phyloP scores from a whole-genome alignment of 2,888 invertebrate species.

The Mactromeris polynyma region DNA sequence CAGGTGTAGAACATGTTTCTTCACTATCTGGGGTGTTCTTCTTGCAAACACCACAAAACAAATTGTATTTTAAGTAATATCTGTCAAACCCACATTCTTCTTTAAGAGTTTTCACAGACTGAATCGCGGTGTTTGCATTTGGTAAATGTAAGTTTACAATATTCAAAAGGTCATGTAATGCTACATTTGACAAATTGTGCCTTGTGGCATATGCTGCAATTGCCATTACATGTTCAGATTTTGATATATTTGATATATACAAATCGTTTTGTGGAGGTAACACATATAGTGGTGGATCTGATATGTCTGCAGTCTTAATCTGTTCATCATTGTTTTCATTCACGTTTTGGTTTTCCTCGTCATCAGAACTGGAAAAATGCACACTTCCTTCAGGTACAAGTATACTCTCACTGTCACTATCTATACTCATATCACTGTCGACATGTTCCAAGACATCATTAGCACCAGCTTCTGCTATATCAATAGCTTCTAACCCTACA shows the following conservation, averaged over 20 bases:
- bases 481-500: no score
- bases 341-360: no score
- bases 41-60: slow-evolving; percentile 40
- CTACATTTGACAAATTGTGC: slow-evolving; percentile 49
- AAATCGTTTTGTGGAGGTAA: slow-evolving; percentile 26
- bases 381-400: no score
- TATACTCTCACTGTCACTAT: no score
- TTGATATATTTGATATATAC: slow-evolving; percentile 19
- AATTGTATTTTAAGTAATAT: slow-evolving; percentile 27
- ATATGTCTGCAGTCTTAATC: no score
- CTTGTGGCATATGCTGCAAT: slow-evolving; percentile 42
- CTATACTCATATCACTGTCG: no score
- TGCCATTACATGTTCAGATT: slow-evolving; percentile 39
- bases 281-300: slow-evolving; percentile 47
- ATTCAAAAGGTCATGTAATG: slow-evolving; percentile 35
- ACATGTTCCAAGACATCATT: no score
- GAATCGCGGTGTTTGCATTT: slow-evolving; percentile 18
- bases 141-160: slow-evolving; percentile 42
- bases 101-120: slow-evolving; percentile 16
- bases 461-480: no score
- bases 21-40: slow-evolving; percentile 13
- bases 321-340: no score
- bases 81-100: slow-evolving; percentile 47
- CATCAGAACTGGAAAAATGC: no score
- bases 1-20: slow-evolving; percentile 42